Evolutionary conservation across 1,140 invertebrate species (phyloP), one percentile per base, ranked within the genome.

Genomic region (Acromyrmex echinatior): DNA sequence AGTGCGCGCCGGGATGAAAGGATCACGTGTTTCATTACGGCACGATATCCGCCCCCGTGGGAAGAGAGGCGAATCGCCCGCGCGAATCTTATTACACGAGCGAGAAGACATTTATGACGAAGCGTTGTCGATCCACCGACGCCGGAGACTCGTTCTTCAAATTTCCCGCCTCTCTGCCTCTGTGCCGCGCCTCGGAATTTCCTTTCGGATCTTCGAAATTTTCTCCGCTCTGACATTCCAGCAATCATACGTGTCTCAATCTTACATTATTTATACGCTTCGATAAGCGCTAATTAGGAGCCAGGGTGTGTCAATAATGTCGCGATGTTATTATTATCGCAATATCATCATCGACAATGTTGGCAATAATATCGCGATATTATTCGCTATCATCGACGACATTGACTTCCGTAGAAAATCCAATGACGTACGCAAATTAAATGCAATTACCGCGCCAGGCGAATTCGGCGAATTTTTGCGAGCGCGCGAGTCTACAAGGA

Each of bases 21-120:
- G 63, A 81, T 86, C 79, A 86, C 85, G 77, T 86, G 85, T 86
- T 70, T 86, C 85, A 86, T 86, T 82, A 86, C 82, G 49, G 21
- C 28, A 60, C 45, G n/a, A 28, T 58, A 62, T 74, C 45, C 62
- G 25, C 51, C 76, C 16, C 28, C 84, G 85, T 86, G 85, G 85
- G 85, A 86, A 86, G 51, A 82, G 71, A 62, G 49, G 68, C 66
- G 31, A 66, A n/a, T 66, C 31, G 35, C 25, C 18, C 53, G 80
- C 53, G 58, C 21, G 80, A 74, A 68, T 63, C 68, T 62, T 62
- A 82, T 82, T 74, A 74, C 56, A 70, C 56, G 80, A 62, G 39
- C 60, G 68, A 74, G 45, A 74, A 74, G 28, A 28, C 56, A 45
- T 60, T 74, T 56, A 82, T 56, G 58, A 62, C 39, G 65, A n/a